These are phyloP conservation scores for Phainopepla nitens DNA, from an alignment of 2,113 vertebrate genomes.

Conservation along the genomic window DNA sequence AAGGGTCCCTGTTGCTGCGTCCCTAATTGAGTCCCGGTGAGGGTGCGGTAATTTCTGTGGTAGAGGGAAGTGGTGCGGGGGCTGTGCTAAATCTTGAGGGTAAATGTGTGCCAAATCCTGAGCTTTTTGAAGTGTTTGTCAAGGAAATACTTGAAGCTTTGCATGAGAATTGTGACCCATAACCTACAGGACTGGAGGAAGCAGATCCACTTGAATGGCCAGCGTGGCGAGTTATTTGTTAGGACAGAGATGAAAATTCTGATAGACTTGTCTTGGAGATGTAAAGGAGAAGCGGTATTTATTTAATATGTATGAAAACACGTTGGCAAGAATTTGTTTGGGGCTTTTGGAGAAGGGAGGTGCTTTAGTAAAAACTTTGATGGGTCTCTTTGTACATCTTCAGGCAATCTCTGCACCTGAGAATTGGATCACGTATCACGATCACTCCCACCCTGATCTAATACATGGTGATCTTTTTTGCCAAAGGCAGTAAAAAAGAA, in stretches of 20 bases:
- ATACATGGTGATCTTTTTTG: background rate
- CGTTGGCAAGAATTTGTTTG: background rate
- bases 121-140: background rate
- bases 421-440: background rate
- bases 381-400: background rate
- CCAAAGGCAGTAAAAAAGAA: background rate
- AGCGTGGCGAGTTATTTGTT: background rate
- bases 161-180: background rate
- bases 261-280: background rate
- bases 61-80: too few relatives aligned
- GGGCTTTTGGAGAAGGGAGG: background rate
- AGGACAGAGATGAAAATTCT: background rate
- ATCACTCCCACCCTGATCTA: background rate
- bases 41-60: background rate
- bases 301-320: background rate
- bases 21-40: accelerated
- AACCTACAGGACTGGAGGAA: background rate
- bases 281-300: background rate
- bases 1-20: background rate
- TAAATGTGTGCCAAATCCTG: background rate
- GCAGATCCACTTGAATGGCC: accelerated
- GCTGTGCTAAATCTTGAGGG: background rate
- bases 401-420: background rate
- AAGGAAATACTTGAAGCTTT: background rate
- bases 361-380: background rate